phyloP scores from a whole-genome alignment of 2,797 vertebrate species.

The Mergus octosetaceus region DNA sequence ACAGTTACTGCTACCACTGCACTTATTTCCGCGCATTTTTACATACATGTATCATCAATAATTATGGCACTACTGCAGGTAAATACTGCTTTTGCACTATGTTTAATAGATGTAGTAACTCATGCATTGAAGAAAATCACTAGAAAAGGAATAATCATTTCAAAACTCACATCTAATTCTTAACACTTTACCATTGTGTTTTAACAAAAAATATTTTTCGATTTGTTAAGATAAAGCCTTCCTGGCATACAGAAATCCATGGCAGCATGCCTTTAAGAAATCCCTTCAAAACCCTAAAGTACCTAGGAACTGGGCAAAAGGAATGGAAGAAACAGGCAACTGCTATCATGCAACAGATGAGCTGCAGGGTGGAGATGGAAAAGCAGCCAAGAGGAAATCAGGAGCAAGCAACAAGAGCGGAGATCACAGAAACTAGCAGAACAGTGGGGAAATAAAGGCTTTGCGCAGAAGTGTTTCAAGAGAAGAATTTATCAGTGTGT shows the following conservation, averaged over 20 bases:
- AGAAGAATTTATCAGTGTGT: not conserved
- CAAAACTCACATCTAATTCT: not conserved
- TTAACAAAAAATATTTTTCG: not conserved
- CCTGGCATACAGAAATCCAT: not conserved
- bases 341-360: not conserved
- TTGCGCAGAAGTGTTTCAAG: not conserved
- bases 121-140: not conserved
- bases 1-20: not conserved
- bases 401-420: slow-evolving; percentile 28
- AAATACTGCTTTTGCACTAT: not conserved
- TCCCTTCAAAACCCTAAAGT: not conserved
- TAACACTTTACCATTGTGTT: not conserved
- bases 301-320: not conserved
- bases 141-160: not conserved
- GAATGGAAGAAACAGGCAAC: not conserved
- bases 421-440: not conserved
- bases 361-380: slow-evolving; percentile 13
- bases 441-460: not conserved
- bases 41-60: not conserved
- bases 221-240: not conserved
- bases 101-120: not conserved
- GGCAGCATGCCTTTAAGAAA: not conserved
- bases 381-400: slow-evolving; percentile 16
- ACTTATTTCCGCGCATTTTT: not conserved
- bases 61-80: not conserved